A percentile compares a stretch with the other conserved stretches of the same genome.
Evolutionary conservation across 2,888 invertebrate species (phyloP).

Genomic region (Halictus quadricinctus): DNA sequence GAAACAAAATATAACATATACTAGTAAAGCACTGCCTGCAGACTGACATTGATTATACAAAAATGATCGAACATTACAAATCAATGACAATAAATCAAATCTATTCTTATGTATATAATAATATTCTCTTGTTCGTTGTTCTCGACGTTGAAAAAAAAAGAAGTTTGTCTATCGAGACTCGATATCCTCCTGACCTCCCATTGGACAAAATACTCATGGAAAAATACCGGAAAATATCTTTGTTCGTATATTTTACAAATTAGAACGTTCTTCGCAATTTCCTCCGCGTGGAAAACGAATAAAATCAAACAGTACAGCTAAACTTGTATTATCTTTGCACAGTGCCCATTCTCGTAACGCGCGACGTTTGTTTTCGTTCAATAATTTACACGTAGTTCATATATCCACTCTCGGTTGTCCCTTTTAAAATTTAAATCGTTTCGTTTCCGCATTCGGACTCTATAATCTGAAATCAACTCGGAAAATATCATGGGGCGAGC

Average conservation of each 20-base stretch:
- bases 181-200: slow-evolving; percentile 13
- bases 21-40: slow-evolving; percentile 26
- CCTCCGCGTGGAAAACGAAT: slow-evolving; percentile 39
- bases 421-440: slow-evolving; percentile 25
- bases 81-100: slow-evolving; percentile 14
- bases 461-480: slow-evolving; percentile 4
- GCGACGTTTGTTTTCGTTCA: slow-evolving; percentile 24
- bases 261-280: slow-evolving; percentile 32
- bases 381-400: slow-evolving; percentile 32
- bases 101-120: slow-evolving; percentile 14
- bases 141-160: slow-evolving; percentile 23
- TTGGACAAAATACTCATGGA: slow-evolving; percentile 26
- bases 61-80: slow-evolving; percentile 19
- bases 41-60: slow-evolving; percentile 27
- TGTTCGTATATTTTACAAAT: slow-evolving; percentile 28
- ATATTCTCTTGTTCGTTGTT: slow-evolving; percentile 56
- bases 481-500: slow-evolving; percentile 10
- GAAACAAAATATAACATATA: slow-evolving; percentile 42
- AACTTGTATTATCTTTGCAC: slow-evolving; percentile 35
- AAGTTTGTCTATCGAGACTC: background rate
- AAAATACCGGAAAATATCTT: slow-evolving; percentile 52
- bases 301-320: slow-evolving; percentile 43
- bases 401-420: background rate
- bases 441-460: background rate
- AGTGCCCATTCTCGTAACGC: slow-evolving; percentile 34